A percentile compares a stretch with the other conserved stretches of the same genome.
phyloP scores from a whole-genome alignment of 1,140 invertebrate genomes.

The Drosophila sproati region DNA sequence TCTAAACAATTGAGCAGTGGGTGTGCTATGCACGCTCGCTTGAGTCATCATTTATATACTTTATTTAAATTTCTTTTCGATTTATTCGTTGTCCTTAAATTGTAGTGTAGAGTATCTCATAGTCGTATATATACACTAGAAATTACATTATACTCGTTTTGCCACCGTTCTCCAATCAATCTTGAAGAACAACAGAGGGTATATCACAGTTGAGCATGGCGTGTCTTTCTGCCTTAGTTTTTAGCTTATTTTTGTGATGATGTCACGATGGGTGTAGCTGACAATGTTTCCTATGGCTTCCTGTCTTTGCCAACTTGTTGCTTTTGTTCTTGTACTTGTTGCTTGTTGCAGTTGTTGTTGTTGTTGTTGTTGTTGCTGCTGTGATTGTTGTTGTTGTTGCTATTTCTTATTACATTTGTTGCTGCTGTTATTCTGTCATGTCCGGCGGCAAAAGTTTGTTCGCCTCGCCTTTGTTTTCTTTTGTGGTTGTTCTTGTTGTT shows the following conservation, averaged over 20 bases:
- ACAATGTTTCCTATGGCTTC: constrained; percentile 50
- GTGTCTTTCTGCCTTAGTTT: not conserved
- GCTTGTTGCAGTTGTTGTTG: constrained; percentile 15
- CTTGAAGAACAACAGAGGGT: constrained; percentile 8
- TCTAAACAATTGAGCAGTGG: not conserved
- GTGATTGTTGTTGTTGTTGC: constrained; percentile 15
- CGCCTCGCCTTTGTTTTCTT: not conserved
- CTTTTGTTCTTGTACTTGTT: constrained; percentile 38
- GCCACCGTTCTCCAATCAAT: no score
- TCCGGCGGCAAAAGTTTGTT: constrained; percentile 55
- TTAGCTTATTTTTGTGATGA: constrained; percentile 41
- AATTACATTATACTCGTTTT: not conserved
- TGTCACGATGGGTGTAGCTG: constrained; percentile 45
- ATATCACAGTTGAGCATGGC: not conserved
- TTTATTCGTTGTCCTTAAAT: no score
- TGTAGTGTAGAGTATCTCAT: not conserved
- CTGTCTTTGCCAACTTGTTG: constrained; percentile 48
- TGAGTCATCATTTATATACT: not conserved
- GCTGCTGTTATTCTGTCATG: constrained; percentile 43
- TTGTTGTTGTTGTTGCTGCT: constrained; percentile 40
- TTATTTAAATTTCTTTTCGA: not conserved
- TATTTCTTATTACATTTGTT: constrained; percentile 24
- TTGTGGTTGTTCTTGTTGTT: constrained; percentile 25
- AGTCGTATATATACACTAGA: not conserved
- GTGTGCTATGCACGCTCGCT: not conserved